A percentile compares a stretch with the other conserved stretches of the same genome.
These are phyloP conservation scores for Tinea trinotella DNA, from an alignment of 2,888 invertebrate genomes.

Conservation along the genomic window DNA sequence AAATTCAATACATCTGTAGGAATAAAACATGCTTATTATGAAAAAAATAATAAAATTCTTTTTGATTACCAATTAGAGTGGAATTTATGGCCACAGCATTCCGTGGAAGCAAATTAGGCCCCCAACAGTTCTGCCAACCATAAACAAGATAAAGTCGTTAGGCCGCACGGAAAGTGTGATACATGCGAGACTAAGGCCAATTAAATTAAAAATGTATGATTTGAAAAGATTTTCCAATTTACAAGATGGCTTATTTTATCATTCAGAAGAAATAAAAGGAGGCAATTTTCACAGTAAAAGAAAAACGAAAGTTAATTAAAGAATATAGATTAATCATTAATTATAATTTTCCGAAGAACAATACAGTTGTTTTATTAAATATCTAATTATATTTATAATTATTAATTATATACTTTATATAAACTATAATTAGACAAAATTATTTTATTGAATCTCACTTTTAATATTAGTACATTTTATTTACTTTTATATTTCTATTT, in stretches of 20 bases:
- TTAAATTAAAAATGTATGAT: background rate
- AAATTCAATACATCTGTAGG: no score
- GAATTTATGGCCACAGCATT: slow-evolving; percentile 42
- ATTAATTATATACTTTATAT: no score
- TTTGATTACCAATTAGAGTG: background rate
- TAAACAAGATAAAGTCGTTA: no score
- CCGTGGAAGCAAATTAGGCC: slow-evolving; percentile 38
- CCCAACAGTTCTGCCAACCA: background rate
- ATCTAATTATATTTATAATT: background rate
- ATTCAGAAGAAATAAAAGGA: background rate
- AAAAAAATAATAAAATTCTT: slow-evolving; percentile 1
- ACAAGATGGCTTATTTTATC: slow-evolving; percentile 12
- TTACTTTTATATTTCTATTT: no score
- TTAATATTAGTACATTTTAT: no score
- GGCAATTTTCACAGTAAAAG: no score
- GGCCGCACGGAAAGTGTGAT: background rate
- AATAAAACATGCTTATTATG: background rate
- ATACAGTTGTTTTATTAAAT: background rate
- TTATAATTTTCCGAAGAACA: no score
- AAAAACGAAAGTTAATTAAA: no score
- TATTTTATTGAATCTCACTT: no score
- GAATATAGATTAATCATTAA: no score
- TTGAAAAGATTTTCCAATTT: background rate
- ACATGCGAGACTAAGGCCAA: background rate
- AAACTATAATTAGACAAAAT: no score